Base-by-base conservation (phyloP, 2,797 vertebrate genomes). In the Morelia viridis region DNA sequence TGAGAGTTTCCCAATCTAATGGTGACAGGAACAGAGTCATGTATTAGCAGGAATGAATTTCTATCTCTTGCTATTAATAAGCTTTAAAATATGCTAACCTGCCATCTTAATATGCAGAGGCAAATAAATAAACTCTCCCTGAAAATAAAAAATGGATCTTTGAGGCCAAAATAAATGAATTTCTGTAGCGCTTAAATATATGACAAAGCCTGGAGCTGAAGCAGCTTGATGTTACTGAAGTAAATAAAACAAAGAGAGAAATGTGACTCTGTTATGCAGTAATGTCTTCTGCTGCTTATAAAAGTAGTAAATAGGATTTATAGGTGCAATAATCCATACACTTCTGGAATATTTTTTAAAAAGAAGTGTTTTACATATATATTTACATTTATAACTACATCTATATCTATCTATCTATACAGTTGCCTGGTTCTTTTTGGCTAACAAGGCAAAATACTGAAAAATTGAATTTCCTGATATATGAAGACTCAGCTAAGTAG, bases 351-450 rank as follows among this genome's bases (percentile, higher is more conserved):
- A 89, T 92, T 94, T 68, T 76, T 35, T 24, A 10, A 22, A 53
- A 93, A 90, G 46, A 76, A 94, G 64, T 93, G 95, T 91, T 95
- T 95, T 90, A 84, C 60, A 83, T 28, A 19, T 13, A 84, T 71
- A 68, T 56, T 60, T 80, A 80, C 71, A 46, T 80, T 8, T 80
- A 24, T 80, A 46, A 9, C 41, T 80, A 80, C 41, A 46, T 80
- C 41, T 24, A 22, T 24, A 80, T 46, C 19, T 41, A 24, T 24
- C 76, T 80, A 80, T 80, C 35, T 46, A 22, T 76, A 41, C 22
- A 46, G 35, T 8, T 80, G 35, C 71, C 35, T 80, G 76, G 41
- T 80, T 80, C 9, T 80, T 46, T 80, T 80, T 46, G 76, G 76
- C 41, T 80, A 46, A 80, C 19, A 80, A 46, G 46, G 22, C 19